Percentiles rank a stretch among this genome's conserved stretches.
Conservation (phyloP, 1,140 invertebrate species). For the Samia ricini region DNA sequence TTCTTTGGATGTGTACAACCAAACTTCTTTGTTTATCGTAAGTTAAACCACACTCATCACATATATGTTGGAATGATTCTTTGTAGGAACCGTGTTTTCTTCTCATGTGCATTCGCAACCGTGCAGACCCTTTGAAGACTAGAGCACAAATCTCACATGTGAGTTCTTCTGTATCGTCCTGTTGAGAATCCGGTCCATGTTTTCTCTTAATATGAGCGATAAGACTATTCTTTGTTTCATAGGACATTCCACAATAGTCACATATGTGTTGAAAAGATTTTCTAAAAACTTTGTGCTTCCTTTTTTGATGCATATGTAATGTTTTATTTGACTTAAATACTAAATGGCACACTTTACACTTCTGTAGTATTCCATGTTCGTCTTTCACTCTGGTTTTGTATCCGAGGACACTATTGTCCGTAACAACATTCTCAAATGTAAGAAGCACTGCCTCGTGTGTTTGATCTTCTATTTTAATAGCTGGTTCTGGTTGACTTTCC, state of each 20-base stretch:
- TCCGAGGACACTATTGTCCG: conserved; percentile 38
- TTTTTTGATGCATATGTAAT: conserved; percentile 57
- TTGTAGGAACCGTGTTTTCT: conserved; percentile 62
- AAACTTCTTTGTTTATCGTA: conserved; percentile 67
- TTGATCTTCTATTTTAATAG: conserved; percentile 51
- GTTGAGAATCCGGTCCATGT: conserved; percentile 50
- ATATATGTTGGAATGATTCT: conserved; percentile 58
- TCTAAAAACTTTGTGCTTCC: conserved; percentile 56
- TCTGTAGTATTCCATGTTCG: conserved; percentile 7
- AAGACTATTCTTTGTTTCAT: conserved; percentile 62
- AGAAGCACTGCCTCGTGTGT: conserved; percentile 51
- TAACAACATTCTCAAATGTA: conserved; percentile 61
- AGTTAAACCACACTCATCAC: conserved; percentile 57
- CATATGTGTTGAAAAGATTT: conserved; percentile 60
- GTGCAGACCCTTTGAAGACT: conserved; percentile 61
- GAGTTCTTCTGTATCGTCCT: conserved; percentile 53
- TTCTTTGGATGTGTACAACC: conserved; percentile 59
- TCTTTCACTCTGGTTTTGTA: conserved; percentile 15
- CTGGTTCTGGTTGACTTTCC: conserved; percentile 49
- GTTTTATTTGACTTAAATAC: conserved; percentile 62
- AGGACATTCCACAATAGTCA: conserved; percentile 61
- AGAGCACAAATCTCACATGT: conserved; percentile 64
- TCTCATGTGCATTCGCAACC: conserved; percentile 66
- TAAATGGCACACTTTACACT: conserved; percentile 67
- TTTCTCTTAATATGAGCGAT: conserved; percentile 65